Evolutionary conservation across 2,888 invertebrate genomes (phyloP).

Genomic region (Cosmopolites sordidus): DNA sequence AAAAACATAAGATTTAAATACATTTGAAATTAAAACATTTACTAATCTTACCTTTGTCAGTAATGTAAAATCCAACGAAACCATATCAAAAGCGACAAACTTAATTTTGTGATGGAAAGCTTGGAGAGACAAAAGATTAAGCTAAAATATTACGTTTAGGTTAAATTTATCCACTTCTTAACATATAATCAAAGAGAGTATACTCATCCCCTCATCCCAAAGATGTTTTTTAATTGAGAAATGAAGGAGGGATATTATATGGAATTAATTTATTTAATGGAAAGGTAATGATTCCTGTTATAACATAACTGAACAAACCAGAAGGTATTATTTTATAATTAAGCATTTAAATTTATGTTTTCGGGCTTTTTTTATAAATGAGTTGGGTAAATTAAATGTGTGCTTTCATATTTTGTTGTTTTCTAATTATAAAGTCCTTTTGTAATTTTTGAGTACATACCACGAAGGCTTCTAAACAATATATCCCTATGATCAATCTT

Average conservation of each 20-base stretch:
- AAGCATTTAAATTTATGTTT: no score
- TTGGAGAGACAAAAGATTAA: slow-evolving; percentile 27
- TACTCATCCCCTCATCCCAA: no score
- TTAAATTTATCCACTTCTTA: no score
- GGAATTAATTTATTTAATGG: background rate
- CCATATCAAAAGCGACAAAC: slow-evolving; percentile 28
- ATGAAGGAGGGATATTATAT: background rate
- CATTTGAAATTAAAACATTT: background rate
- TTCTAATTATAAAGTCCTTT: no score
- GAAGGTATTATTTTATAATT: no score
- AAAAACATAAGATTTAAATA: background rate
- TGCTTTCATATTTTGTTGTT: no score
- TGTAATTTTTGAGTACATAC: no score
- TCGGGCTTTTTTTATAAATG: no score
- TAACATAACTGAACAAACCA: background rate
- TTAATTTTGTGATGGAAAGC: slow-evolving; percentile 26
- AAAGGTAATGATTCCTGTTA: background rate
- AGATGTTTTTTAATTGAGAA: background rate
- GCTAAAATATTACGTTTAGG: slow-evolving; percentile 14
- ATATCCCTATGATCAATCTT: no score
- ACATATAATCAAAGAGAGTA: no score
- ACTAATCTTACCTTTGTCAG: slow-evolving; percentile 25
- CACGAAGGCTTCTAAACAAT: no score
- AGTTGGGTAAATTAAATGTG: no score
- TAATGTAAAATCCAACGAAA: slow-evolving; percentile 27